Percentiles rank a stretch among this genome's conserved stretches.
phyloP scores from a whole-genome alignment of 2,797 vertebrate genomes.

The Coracias cyanogaster region DNA sequence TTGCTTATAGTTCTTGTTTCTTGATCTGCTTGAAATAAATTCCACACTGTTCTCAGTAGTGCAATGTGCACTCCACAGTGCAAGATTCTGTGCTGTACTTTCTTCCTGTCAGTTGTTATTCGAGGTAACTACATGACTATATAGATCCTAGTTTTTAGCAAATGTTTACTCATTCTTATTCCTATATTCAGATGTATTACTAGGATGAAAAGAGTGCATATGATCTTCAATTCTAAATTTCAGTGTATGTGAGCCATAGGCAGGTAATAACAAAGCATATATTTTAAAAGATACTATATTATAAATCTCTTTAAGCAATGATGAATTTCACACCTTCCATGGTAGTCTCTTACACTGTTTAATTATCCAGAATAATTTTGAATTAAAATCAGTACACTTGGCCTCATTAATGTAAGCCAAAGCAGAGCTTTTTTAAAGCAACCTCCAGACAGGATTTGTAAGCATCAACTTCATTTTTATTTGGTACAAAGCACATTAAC shows the following conservation, averaged over 20 bases:
- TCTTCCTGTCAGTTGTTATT: not conserved
- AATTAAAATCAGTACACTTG: slow-evolving; percentile 43
- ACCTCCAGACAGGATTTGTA: slow-evolving; percentile 60
- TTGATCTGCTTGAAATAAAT: not conserved
- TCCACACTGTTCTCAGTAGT: not conserved
- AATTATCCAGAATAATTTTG: slow-evolving; percentile 53
- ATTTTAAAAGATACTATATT: not conserved
- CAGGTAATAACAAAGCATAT: not conserved
- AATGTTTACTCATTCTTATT: not conserved
- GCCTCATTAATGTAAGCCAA: slow-evolving; percentile 46
- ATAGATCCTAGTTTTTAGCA: not conserved
- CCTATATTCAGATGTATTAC: not conserved
- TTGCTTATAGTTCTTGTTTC: not conserved
- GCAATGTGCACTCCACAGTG: not conserved
- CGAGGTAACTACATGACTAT: not conserved
- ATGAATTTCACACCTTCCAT: not conserved
- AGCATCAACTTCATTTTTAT: slow-evolving; percentile 69
- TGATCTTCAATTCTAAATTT: not conserved
- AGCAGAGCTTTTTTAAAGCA: slow-evolving; percentile 45
- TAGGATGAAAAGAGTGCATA: not conserved
- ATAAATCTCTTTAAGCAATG: not conserved
- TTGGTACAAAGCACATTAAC: slow-evolving; percentile 68
- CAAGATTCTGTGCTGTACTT: not conserved
- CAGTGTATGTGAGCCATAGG: not conserved
- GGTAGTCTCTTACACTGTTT: slow-evolving; percentile 14